Evolutionary conservation across 92 coral and sea anemone species (phyloP), one percentile per base, ranked within the genome.

Genomic region (Bergia puertoricense): DNA sequence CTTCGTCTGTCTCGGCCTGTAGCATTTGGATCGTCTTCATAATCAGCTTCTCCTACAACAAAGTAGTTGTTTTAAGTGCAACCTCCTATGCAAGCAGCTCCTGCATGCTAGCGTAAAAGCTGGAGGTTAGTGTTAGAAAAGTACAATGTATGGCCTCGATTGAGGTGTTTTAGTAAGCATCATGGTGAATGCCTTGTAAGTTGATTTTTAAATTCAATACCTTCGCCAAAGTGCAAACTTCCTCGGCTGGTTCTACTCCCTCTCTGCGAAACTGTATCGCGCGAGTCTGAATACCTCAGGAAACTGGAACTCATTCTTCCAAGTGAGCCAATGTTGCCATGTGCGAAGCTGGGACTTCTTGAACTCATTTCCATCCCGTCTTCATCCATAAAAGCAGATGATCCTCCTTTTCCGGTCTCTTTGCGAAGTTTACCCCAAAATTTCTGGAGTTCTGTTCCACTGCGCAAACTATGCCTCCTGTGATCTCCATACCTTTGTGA

Each of bases 191-290:
- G 18, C 18, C 10, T 54, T 10, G 1, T 4, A 54, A 54, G 59
- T 54, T 54, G 18, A 54, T 11, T 13, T 11, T 54, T 0, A 54
- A 54, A 54, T 13, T 54, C 14, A 15, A 54, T 54, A 84, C 87
- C 87, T 72, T 84, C 87, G 48, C 87, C 68, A 73, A 84, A 71
- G 79, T 84, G 48, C 43, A 84, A 74, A 50, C 87, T 84, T 69
- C 87, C 87, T 15, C 87, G 87, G 72, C 87, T 84, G 6, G 79
- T 71, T 45, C 79, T 84, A 72, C 87, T 84, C 79, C 79, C 87
- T 84, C 79, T 84, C 79, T 22, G 59, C 79, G 75, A 72, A 46
- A 84, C 56, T 16, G 87, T 68, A 20, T 75, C 87, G 69, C 87
- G 87, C 1, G 87, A 84, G 43, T 84, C 87, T 4, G 87, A 68